These are phyloP conservation scores for Acropora tenuis DNA, from an alignment of 64 coral and sea anemone species.

Conservation along the genomic window DNA sequence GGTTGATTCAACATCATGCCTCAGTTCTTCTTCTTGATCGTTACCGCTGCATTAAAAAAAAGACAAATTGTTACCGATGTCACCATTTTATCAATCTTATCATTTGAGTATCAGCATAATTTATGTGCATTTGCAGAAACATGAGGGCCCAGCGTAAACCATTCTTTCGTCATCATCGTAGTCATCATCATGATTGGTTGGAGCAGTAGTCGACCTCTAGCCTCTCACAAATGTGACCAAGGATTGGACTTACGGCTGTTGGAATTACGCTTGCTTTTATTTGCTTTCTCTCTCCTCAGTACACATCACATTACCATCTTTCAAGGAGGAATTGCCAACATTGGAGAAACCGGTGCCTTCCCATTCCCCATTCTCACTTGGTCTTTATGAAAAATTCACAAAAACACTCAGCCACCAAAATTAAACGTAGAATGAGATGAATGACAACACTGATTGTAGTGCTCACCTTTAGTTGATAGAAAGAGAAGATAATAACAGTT, in stretches of 20 bases:
- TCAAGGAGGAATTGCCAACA: not conserved
- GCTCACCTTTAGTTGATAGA: not conserved
- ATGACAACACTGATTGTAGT: not conserved
- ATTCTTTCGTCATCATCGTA: too few relatives aligned
- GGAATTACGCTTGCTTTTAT: not conserved
- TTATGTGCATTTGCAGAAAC: too few relatives aligned
- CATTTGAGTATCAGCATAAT: too few relatives aligned
- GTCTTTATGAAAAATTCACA: not conserved
- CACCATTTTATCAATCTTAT: too few relatives aligned
- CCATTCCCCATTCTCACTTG: not conserved
- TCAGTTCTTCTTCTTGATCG: slow-evolving; percentile 18
- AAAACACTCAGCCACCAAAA: not conserved
- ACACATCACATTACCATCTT: not conserved
- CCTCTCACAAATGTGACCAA: not conserved
- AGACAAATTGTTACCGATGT: not conserved
- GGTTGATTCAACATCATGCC: slow-evolving; percentile 19
- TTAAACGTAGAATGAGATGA: not conserved
- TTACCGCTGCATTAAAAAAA: not conserved
- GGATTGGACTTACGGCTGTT: not conserved
- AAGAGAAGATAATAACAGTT: slow-evolving; percentile 14
- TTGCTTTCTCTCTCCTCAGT: not conserved
- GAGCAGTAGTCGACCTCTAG: too few relatives aligned
- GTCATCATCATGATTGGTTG: too few relatives aligned
- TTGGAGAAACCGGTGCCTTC: not conserved
- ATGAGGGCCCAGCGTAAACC: too few relatives aligned